A percentile compares a stretch with the other conserved stretches of the same genome.
These are phyloP conservation scores for Brachyopa scutellaris DNA, from an alignment of 2,888 invertebrate genomes.

Conservation along the genomic window DNA sequence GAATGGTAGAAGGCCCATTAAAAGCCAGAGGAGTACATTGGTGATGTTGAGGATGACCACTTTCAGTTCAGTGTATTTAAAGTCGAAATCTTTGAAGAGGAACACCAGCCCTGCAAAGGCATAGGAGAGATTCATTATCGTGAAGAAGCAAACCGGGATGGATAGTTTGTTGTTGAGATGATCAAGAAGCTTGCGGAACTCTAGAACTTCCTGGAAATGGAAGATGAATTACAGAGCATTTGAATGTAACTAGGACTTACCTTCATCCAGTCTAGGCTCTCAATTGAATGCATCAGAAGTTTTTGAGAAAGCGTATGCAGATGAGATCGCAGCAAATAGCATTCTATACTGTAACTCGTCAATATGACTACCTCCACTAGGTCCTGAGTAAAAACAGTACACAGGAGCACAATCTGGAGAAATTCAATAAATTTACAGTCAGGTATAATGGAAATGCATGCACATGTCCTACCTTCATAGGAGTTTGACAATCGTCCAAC, in stretches of 20 bases:
- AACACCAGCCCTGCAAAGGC: slow-evolving; percentile 87
- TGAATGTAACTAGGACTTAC: too few species aligned
- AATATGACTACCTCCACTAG: slow-evolving; percentile 92
- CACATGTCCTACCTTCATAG: slow-evolving; percentile 55
- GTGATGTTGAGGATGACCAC: slow-evolving; percentile 88
- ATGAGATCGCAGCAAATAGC: slow-evolving; percentile 89
- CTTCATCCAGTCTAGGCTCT: slow-evolving; percentile 90
- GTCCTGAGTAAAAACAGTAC: slow-evolving; percentile 89
- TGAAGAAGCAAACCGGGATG: slow-evolving; percentile 89
- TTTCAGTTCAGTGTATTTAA: slow-evolving; percentile 83
- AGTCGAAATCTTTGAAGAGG: slow-evolving; percentile 85
- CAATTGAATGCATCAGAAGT: slow-evolving; percentile 87
- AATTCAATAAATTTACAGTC: too few species aligned
- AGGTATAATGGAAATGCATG: too few species aligned
- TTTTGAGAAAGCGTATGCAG: slow-evolving; percentile 88
- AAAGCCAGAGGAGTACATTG: slow-evolving; percentile 79
- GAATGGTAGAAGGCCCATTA: slow-evolving; percentile 78
- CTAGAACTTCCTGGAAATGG: slow-evolving; percentile 87
- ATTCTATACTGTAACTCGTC: slow-evolving; percentile 91
- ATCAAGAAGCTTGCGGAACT: slow-evolving; percentile 89
- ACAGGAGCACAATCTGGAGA: slow-evolving; percentile 84
- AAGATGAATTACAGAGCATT: too few species aligned
- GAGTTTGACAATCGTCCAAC: slow-evolving; percentile 74
- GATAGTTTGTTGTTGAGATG: slow-evolving; percentile 90
- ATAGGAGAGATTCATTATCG: slow-evolving; percentile 89